phyloP scores from a whole-genome alignment of 2,113 vertebrate species.

The Fulica atra region DNA sequence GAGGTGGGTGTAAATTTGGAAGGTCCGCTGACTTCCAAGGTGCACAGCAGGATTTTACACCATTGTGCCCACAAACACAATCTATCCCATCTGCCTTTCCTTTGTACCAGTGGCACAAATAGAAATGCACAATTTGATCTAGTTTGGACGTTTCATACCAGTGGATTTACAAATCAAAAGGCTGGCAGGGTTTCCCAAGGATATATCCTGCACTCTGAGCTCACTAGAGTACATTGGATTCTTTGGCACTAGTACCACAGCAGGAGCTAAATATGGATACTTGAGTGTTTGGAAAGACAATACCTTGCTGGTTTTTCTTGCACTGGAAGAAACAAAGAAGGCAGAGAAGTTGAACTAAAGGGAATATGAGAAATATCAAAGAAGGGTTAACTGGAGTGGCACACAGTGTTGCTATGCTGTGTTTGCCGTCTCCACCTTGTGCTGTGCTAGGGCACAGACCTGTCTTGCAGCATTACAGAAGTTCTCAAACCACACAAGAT shows the following conservation, averaged over 20 bases:
- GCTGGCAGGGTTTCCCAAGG: conserved; percentile 22
- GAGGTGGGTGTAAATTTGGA: not conserved
- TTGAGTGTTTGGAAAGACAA: conserved; percentile 44
- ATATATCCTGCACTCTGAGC: conserved; percentile 23
- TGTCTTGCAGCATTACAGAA: conserved; percentile 59
- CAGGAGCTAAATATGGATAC: conserved; percentile 52
- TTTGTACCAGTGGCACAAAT: conserved; percentile 23
- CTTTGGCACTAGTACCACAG: conserved; percentile 42
- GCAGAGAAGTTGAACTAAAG: not conserved
- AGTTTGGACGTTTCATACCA: not conserved
- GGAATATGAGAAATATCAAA: not conserved
- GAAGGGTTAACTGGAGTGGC: conserved; percentile 34
- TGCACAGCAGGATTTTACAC: not conserved
- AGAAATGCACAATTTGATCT: conserved; percentile 38
- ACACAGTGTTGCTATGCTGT: not conserved
- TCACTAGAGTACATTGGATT: conserved; percentile 22
- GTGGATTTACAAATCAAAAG: conserved; percentile 50
- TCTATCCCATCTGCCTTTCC: not conserved
- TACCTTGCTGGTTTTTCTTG: conserved; percentile 4
- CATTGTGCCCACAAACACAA: not conserved
- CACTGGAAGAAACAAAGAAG: not conserved
- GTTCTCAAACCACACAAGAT: conserved; percentile 13
- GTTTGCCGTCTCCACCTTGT: conserved; percentile 37
- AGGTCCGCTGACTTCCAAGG: not conserved
- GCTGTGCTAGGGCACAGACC: conserved; percentile 23